Evolutionary conservation across 2,797 vertebrate species (phyloP).

Genomic region (Amphiprion clarkii): DNA sequence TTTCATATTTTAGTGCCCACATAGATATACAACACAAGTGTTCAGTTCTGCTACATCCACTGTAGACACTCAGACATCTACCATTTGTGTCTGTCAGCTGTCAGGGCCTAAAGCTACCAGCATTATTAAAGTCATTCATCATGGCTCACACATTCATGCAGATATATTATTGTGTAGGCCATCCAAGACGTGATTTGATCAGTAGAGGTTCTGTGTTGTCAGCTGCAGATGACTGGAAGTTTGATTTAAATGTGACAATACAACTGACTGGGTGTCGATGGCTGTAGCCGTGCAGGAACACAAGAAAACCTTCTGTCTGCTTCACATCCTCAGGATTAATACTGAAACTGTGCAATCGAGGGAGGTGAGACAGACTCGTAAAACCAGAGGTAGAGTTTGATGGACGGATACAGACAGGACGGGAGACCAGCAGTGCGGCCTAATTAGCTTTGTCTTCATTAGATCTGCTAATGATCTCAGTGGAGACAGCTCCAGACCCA

Average conservation of each 20-base stretch:
- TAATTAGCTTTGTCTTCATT: slow-evolving; percentile 73
- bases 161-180: not conserved
- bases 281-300: too few relatives aligned
- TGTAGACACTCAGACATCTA: not conserved
- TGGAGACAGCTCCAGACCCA: slow-evolving; percentile 47
- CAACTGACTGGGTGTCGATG: too few relatives aligned
- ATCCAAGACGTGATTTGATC: not conserved
- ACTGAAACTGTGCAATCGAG: not conserved
- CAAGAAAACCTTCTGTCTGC: too few relatives aligned
- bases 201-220: not conserved
- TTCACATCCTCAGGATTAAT: not conserved
- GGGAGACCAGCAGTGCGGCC: slow-evolving; percentile 28
- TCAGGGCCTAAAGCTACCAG: slow-evolving; percentile 9
- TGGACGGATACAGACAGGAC: slow-evolving; percentile 13
- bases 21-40: slow-evolving; percentile 5
- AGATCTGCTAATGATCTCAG: slow-evolving; percentile 70
- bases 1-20: not conserved
- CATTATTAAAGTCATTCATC: slow-evolving; percentile 59
- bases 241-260: not conserved
- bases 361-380: slow-evolving; percentile 8
- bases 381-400: not conserved
- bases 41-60: slow-evolving; percentile 10
- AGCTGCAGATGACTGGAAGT: not conserved
- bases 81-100: slow-evolving; percentile 1
- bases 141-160: slow-evolving; percentile 1